phyloP scores from a whole-genome alignment of 2,797 vertebrate species.

The Nothura maculosa region DNA sequence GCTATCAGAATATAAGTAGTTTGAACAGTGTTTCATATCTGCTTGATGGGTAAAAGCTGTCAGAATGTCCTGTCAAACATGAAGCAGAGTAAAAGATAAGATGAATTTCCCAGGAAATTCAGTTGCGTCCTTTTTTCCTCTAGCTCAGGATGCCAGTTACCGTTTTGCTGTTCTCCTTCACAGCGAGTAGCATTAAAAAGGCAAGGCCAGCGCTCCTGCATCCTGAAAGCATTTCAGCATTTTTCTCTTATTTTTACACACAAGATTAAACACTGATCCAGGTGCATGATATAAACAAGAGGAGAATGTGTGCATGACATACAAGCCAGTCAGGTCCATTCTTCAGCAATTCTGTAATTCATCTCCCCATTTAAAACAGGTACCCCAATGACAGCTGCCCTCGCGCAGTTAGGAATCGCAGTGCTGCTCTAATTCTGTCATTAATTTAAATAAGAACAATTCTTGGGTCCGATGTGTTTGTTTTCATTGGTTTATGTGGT shows the following conservation, averaged over 20 bases:
- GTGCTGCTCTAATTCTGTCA: background rate
- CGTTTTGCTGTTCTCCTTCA: background rate
- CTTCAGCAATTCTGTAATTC: background rate
- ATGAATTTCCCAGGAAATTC: conserved; percentile 46
- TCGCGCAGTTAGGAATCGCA: background rate
- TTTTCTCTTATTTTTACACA: background rate
- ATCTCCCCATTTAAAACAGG: background rate
- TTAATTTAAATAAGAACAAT: background rate
- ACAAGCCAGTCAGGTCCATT: background rate
- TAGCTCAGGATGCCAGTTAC: background rate
- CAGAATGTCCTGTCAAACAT: conserved; percentile 49
- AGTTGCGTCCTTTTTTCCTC: background rate
- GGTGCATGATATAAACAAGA: background rate
- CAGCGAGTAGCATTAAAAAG: background rate
- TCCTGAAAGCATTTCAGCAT: background rate
- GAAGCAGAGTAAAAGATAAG: conserved; percentile 29
- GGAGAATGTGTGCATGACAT: fast-evolving
- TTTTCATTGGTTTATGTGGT: background rate
- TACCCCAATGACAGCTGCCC: background rate
- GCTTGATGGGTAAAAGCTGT: conserved; percentile 35
- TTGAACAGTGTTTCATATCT: conserved; percentile 41
- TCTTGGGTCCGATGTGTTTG: background rate
- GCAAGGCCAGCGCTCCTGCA: background rate
- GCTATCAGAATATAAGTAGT: conserved; percentile 26
- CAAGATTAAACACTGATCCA: background rate